Percentiles rank a stretch among this genome's conserved stretches.
phyloP scores from a whole-genome alignment of 2,113 vertebrate species.

The Grus americana region DNA sequence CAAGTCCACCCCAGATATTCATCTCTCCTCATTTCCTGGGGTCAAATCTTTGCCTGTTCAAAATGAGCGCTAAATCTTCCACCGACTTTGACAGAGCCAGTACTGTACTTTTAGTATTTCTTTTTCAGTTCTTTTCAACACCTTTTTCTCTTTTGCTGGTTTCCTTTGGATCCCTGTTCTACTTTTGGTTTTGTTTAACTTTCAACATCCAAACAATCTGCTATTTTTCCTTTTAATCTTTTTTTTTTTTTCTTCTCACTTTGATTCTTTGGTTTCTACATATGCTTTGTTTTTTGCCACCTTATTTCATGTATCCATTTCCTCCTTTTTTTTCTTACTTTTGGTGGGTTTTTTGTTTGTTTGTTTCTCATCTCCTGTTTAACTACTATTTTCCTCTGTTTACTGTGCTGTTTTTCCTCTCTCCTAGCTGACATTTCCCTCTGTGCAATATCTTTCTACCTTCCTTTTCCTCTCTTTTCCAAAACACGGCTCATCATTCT shows the following conservation, averaged over 20 bases:
- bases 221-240: constrained; percentile 19
- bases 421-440: background rate
- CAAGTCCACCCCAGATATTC: background rate
- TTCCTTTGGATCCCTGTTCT: background rate
- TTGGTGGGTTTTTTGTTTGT: background rate
- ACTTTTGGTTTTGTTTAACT: constrained; percentile 44
- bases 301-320: background rate
- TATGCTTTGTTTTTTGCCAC: constrained; percentile 3
- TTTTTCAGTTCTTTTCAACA: background rate
- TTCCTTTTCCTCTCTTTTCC: constrained; percentile 5
- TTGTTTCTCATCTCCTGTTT: constrained; percentile 19
- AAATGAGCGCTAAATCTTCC: background rate
- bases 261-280: background rate
- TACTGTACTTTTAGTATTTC: background rate
- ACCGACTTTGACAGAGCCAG: background rate
- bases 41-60: background rate
- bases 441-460: constrained; percentile 35
- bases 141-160: background rate
- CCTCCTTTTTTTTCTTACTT: background rate
- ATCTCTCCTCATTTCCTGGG: background rate
- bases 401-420: constrained; percentile 35
- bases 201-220: constrained; percentile 47
- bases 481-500: constrained; percentile 51
- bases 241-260: background rate
- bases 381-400: constrained; percentile 14